A percentile compares a stretch with the other conserved stretches of the same genome.
Conservation (phyloP, 1,140 invertebrate genomes). For the Trissolcus basalis region DNA sequence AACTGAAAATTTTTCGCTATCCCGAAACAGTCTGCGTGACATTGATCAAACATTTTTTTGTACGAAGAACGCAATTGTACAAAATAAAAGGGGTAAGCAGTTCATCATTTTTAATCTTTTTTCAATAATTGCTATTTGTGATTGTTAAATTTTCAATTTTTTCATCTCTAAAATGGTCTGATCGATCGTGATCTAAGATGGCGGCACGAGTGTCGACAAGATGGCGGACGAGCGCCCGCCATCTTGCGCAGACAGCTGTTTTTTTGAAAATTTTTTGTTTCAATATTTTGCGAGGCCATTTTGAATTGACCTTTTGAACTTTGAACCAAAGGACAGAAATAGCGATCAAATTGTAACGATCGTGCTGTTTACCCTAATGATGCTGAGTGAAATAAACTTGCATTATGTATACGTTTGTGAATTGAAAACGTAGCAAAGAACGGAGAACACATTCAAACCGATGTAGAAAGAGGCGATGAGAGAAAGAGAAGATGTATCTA, state of each 20-base stretch:
- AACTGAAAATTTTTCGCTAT: too few species aligned
- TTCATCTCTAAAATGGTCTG: too few species aligned
- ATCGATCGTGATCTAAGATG: too few species aligned
- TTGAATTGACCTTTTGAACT: background rate
- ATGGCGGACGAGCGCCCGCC: too few species aligned
- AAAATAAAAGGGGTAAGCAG: background rate
- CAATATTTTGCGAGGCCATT: background rate
- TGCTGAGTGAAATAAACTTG: conserved; percentile 47
- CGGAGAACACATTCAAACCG: conserved; percentile 62
- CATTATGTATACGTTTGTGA: conserved; percentile 54
- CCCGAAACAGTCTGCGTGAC: too few species aligned
- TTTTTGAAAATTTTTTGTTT: too few species aligned
- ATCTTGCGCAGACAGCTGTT: too few species aligned
- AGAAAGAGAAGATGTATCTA: conserved; percentile 75
- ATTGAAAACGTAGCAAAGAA: conserved; percentile 55
- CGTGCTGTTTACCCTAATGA: conserved; percentile 44
- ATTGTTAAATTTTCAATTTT: background rate
- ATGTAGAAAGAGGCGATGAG: conserved; percentile 67
- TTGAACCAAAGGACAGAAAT: conserved; percentile 8
- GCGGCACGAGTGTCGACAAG: too few species aligned
- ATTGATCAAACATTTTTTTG: too few species aligned
- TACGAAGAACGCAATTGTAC: background rate
- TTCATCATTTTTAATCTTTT: background rate
- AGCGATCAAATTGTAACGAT: conserved; percentile 23
- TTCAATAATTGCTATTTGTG: background rate